Conservation (phyloP, 92 coral and sea anemone species). For the Phenganax marumi region DNA sequence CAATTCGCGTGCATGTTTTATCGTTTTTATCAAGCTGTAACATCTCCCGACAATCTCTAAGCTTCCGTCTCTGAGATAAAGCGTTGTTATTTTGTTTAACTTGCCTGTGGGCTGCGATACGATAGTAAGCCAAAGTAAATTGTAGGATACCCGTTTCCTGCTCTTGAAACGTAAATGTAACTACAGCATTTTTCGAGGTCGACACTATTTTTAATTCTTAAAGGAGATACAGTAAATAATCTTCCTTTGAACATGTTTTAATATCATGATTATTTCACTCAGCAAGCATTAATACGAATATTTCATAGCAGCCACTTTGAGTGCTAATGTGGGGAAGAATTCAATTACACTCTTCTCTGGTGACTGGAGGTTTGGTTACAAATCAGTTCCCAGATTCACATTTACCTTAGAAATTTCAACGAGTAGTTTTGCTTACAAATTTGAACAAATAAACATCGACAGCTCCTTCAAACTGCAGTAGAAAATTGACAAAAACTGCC, state of each 20-base stretch:
- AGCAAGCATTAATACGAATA: too few relatives aligned
- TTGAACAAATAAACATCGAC: not conserved
- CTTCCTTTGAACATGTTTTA: conserved; percentile 4
- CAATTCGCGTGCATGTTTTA: not conserved
- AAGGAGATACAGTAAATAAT: not conserved
- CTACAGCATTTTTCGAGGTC: not conserved
- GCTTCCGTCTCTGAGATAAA: conserved; percentile 36
- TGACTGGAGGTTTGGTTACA: too few relatives aligned
- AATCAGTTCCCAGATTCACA: too few relatives aligned
- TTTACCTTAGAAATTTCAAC: not conserved
- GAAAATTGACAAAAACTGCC: not conserved
- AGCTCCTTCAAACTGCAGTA: not conserved
- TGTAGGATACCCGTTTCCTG: not conserved
- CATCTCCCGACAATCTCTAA: conserved; percentile 28
- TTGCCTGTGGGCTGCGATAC: conserved; percentile 9
- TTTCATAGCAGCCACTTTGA: too few relatives aligned
- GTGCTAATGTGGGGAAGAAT: too few relatives aligned
- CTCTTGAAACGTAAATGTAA: not conserved
- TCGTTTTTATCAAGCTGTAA: not conserved
- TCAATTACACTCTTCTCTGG: too few relatives aligned
- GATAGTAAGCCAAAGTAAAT: conserved; percentile 15
- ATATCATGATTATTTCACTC: not conserved
- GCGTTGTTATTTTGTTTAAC: conserved; percentile 19
- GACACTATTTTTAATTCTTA: not conserved
- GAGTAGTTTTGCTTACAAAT: not conserved